These are phyloP conservation scores for Araneus ventricosus DNA, from an alignment of 1,140 invertebrate genomes.

Conservation along the genomic window DNA sequence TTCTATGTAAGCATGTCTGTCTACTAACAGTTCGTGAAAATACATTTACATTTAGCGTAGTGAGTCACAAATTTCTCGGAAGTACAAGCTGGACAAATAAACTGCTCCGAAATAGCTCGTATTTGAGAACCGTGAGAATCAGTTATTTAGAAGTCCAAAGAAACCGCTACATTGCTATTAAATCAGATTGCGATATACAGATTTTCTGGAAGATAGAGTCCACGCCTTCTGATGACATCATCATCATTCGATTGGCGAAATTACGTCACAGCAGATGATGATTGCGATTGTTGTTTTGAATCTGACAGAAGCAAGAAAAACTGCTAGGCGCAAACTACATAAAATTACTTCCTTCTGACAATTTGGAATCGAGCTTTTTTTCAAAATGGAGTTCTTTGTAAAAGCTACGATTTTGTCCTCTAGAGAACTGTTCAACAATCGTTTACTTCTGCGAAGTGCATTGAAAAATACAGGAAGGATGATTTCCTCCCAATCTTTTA, in stretches of 20 bases:
- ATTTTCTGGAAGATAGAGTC: not conserved
- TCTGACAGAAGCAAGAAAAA: not conserved
- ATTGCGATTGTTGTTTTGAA: not conserved
- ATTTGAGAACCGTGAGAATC: no score
- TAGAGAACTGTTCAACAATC: not conserved
- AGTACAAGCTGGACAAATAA: no score
- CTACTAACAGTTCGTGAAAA: no score
- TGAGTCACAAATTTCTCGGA: no score
- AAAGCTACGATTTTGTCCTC: not conserved
- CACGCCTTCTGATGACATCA: not conserved
- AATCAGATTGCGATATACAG: not conserved
- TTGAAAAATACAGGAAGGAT: not conserved
- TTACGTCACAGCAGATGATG: not conserved
- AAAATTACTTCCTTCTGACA: not conserved
- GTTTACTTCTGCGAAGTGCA: not conserved
- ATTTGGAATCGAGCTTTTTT: not conserved
- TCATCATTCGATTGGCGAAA: not conserved
- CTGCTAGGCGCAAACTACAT: no score
- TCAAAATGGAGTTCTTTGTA: not conserved
- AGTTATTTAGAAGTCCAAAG: no score
- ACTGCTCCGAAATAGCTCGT: no score
- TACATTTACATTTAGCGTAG: no score
- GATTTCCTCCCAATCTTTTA: not conserved
- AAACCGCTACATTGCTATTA: not conserved
- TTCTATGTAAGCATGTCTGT: no score